phyloP scores from a whole-genome alignment of 2,797 vertebrate genomes.

The Phrynocephalus guinanensis region DNA sequence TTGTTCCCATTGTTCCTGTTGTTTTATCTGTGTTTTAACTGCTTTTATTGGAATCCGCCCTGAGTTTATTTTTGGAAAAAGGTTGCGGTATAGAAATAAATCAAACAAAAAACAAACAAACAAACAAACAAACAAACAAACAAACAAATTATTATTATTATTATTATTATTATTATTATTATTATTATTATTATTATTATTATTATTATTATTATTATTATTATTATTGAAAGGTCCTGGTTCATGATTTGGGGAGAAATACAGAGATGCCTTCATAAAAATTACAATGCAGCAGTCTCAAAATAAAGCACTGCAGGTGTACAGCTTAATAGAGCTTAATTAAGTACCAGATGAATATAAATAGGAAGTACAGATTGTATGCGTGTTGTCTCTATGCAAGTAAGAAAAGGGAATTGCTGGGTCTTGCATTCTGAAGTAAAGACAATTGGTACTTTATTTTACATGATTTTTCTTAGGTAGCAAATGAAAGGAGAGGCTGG shows the following conservation, averaged over 20 bases:
- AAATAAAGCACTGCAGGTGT: slow-evolving; percentile 31
- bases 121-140: too few species aligned
- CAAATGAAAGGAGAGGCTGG: slow-evolving; percentile 10
- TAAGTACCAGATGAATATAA: slow-evolving; percentile 41
- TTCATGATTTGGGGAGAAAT: background rate
- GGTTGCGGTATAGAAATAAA: too few species aligned
- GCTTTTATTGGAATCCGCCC: too few species aligned
- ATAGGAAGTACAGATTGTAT: slow-evolving; percentile 39
- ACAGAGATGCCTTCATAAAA: background rate
- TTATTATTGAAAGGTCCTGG: background rate
- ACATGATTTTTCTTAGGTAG: slow-evolving; percentile 9
- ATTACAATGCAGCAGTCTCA: background rate
- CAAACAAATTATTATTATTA: too few species aligned
- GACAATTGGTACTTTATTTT: background rate
- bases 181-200: too few species aligned
- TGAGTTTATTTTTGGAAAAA: too few species aligned
- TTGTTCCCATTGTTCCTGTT: too few species aligned
- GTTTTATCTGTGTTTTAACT: too few species aligned
- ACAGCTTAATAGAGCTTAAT: slow-evolving; percentile 28
- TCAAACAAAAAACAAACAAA: too few species aligned
- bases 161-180: too few species aligned
- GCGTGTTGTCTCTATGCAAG: slow-evolving; percentile 28
- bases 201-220: too few species aligned
- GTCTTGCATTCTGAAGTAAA: slow-evolving; percentile 41
- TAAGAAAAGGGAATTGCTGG: slow-evolving; percentile 36